A percentile compares a stretch with the other conserved stretches of the same genome.
Evolutionary conservation across 2,113 vertebrate genomes (phyloP).

Genomic region (Carlito syrichta): DNA sequence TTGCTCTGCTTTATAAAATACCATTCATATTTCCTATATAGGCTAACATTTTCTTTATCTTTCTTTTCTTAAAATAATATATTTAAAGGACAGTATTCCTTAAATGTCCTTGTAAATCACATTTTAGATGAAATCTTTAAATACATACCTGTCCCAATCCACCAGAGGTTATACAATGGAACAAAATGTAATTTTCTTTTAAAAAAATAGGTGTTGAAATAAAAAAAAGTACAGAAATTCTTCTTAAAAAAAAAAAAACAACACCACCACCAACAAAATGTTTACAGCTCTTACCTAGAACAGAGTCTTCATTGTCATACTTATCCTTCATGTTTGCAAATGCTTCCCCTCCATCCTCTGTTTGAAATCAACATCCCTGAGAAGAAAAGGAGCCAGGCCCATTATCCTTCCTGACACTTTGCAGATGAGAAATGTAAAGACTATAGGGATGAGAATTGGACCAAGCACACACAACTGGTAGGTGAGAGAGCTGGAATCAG

Average conservation of each 20-base stretch:
- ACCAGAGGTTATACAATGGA: not conserved
- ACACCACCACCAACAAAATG: not conserved
- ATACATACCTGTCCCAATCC: not conserved
- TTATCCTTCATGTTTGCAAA: not conserved
- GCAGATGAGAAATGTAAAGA: not conserved
- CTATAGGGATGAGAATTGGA: not conserved
- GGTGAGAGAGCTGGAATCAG: not conserved
- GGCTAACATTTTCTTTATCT: not conserved
- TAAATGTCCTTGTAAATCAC: not conserved
- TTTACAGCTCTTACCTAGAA: not conserved
- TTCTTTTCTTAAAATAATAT: not conserved
- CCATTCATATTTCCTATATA: not conserved
- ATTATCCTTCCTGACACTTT: not conserved
- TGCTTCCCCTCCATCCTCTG: not conserved
- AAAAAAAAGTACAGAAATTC: not conserved
- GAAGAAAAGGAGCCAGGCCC: not conserved
- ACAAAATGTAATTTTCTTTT: not conserved
- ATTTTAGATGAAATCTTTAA: not conserved
- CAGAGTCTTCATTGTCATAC: not conserved
- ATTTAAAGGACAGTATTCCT: not conserved
- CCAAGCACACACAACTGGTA: not conserved
- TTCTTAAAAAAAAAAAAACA: not conserved
- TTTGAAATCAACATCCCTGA: too few relatives aligned
- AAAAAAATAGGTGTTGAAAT: constrained; percentile 1
- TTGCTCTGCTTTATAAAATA: not conserved